These are phyloP conservation scores for Heterohyrax brucei DNA, from an alignment of 2,797 vertebrate species.

Conservation along the genomic window DNA sequence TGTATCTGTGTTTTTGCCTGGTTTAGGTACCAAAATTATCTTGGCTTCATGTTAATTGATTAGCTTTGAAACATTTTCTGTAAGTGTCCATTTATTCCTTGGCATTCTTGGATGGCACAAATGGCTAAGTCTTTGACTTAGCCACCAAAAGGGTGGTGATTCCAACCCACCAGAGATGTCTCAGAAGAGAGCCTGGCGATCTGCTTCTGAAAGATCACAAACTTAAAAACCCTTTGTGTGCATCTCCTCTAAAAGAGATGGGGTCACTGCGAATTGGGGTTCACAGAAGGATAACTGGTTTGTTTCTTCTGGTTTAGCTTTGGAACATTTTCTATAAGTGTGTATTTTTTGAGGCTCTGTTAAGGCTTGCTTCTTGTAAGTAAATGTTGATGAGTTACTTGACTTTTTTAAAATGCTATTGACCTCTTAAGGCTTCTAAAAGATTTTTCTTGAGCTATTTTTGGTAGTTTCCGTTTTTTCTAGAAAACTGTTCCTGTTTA, in stretches of 20 bases:
- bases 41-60: background rate
- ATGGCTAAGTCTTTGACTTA: background rate
- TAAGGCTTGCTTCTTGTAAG: slow-evolving; percentile 6
- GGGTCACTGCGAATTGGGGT: background rate
- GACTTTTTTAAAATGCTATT: background rate
- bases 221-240: background rate
- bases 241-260: background rate
- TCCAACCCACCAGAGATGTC: background rate
- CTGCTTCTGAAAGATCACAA: background rate
- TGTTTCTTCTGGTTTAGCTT: background rate
- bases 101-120: background rate
- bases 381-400: background rate
- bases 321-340: background rate
- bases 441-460: slow-evolving; percentile 7
- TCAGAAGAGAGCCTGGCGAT: background rate
- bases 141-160: background rate
- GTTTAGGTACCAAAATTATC: slow-evolving; percentile 42
- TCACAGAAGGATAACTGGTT: background rate
- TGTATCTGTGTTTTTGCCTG: background rate
- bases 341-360: background rate
- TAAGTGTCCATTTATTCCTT: background rate
- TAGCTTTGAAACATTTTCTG: background rate
- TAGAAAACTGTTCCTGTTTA: slow-evolving; percentile 2
- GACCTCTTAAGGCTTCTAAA: slow-evolving; percentile 1
- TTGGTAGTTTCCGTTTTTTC: slow-evolving; percentile 46